Conservation (phyloP, 64 coral and sea anemone genomes). For the Actinia tenebrosa region DNA sequence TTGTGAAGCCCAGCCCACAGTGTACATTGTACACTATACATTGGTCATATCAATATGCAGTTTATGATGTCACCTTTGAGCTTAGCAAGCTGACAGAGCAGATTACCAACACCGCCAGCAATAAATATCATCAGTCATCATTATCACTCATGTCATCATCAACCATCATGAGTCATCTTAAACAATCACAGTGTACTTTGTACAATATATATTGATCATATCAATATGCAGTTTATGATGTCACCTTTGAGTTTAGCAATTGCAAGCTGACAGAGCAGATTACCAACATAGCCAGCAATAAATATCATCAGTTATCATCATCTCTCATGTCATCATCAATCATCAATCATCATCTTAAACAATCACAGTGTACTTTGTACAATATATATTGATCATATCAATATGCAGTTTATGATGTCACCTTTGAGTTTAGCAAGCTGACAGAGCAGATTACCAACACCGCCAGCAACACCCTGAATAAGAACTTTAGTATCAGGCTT, state of each 20-base stretch:
- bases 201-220: neutral
- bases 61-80: slow-evolving; percentile 13
- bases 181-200: no score
- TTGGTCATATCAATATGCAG: neutral
- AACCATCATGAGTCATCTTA: no score
- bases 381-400: neutral
- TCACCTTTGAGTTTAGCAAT: slow-evolving; percentile 37
- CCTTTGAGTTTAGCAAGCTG: slow-evolving; percentile 63
- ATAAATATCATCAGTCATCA: neutral
- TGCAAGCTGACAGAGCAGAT: slow-evolving; percentile 52
- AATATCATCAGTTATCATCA: no score
- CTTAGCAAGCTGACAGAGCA: slow-evolving; percentile 65
- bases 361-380: no score
- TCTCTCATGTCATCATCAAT: no score
- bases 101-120: slow-evolving; percentile 51
- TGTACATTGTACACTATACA: no score
- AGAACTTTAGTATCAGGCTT: slow-evolving; percentile 61
- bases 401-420: neutral
- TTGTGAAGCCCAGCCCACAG: no score
- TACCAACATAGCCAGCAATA: neutral
- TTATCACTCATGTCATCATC: no score
- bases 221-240: neutral
- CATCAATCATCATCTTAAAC: no score
- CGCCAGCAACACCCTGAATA: slow-evolving; percentile 62
- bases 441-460: slow-evolving; percentile 46